A percentile compares a stretch with the other conserved stretches of the same genome.
Evolutionary conservation across 2,113 vertebrate species (phyloP).

Genomic region (Carassius gibelio): DNA sequence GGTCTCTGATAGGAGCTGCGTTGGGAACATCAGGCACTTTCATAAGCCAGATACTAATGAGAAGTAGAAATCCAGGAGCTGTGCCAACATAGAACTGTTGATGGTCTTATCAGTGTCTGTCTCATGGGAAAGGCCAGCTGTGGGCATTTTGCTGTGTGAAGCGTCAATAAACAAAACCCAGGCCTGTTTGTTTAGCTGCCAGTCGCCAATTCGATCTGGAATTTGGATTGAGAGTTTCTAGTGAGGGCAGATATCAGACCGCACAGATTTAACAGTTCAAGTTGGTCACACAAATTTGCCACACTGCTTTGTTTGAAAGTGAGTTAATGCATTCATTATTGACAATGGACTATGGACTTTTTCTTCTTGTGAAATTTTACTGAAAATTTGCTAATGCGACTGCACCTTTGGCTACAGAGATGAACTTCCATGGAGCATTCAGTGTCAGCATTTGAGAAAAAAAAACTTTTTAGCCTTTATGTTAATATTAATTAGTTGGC

Average conservation of each 20-base stretch:
- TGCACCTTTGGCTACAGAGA: neutral
- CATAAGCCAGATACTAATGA: constrained; percentile 25
- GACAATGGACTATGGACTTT: neutral
- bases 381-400: neutral
- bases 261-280: neutral
- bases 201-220: neutral
- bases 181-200: neutral
- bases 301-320: neutral
- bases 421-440: neutral
- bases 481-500: neutral
- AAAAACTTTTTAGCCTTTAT: neutral
- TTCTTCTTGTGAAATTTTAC: neutral
- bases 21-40: constrained; percentile 34
- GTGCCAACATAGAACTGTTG: constrained; percentile 25
- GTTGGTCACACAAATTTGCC: neutral
- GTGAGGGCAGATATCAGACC: neutral
- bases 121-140: constrained; percentile 28
- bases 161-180: neutral
- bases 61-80: constrained; percentile 48
- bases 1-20: constrained; percentile 46
- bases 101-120: constrained; percentile 15
- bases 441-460: neutral
- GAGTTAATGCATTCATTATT: neutral
- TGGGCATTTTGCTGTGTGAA: neutral
- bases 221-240: neutral